Evolutionary conservation across 2,113 vertebrate species (phyloP).

Genomic region (Stigmatopora argus): DNA sequence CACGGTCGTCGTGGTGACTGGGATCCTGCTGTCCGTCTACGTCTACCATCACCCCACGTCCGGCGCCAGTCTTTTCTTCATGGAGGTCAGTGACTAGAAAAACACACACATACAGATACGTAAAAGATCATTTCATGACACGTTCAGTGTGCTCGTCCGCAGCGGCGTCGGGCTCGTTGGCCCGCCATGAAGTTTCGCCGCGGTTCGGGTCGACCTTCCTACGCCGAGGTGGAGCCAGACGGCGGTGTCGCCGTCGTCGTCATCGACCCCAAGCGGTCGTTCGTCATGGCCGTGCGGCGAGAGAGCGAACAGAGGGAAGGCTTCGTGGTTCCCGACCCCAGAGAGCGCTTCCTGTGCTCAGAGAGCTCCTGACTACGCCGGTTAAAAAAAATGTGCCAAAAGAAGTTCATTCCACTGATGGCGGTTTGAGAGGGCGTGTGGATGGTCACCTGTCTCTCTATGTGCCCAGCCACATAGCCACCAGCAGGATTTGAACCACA

Average conservation of each 20-base stretch:
- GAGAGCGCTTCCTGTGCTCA: conserved; percentile 57
- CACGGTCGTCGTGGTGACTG: conserved; percentile 77
- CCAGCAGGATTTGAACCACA: too few species aligned
- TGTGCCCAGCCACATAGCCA: too few species aligned
- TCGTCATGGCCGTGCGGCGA: conserved; percentile 81
- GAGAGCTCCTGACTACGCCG: conserved; percentile 54
- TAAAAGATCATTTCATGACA: background rate
- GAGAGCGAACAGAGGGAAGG: conserved; percentile 71
- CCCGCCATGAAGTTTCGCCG: conserved; percentile 92
- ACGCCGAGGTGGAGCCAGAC: conserved; percentile 87
- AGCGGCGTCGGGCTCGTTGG: conserved; percentile 90
- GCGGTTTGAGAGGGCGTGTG: too few species aligned
- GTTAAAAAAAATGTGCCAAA: too few species aligned
- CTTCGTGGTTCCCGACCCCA: conserved; percentile 68
- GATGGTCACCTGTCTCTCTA: too few species aligned
- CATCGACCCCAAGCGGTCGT: conserved; percentile 64
- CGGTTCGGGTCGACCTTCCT: conserved; percentile 86
- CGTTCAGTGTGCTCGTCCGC: conserved; percentile 6
- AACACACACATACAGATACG: background rate
- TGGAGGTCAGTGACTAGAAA: conserved; percentile 78
- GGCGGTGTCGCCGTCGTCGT: conserved; percentile 71
- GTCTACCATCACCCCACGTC: conserved; percentile 92
- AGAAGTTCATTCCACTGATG: too few species aligned
- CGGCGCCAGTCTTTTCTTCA: conserved; percentile 88
- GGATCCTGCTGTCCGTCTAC: conserved; percentile 79